A percentile compares a stretch with the other conserved stretches of the same genome.
phyloP scores from a whole-genome alignment of 2,888 invertebrate species.

The Cordilura impudica region DNA sequence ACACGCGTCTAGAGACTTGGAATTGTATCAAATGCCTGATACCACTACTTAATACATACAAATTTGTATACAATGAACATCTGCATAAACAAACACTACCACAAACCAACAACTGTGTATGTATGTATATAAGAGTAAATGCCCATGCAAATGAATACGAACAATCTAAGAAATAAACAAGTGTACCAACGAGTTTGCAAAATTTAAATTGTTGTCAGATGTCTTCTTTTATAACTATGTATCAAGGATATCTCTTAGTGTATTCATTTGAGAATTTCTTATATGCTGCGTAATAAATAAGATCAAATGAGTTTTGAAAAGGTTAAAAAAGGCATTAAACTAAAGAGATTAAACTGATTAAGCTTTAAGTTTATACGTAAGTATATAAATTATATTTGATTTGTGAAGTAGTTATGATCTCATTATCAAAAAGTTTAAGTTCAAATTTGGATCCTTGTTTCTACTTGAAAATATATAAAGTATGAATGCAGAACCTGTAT shows the following conservation, averaged over 20 bases:
- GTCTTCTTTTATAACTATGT: too few species aligned
- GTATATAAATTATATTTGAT: too few species aligned
- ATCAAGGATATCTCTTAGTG: background rate
- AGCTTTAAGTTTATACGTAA: too few species aligned
- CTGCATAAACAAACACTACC: too few species aligned
- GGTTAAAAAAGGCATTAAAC: too few species aligned
- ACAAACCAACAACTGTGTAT: too few species aligned
- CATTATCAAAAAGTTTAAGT: too few species aligned
- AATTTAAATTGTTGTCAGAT: too few species aligned
- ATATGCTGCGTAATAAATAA: constrained; percentile 12
- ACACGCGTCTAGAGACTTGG: background rate
- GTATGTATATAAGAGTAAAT: background rate
- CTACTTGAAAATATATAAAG: too few species aligned
- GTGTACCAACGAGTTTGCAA: background rate
- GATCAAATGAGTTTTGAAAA: constrained; percentile 11
- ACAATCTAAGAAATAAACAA: constrained; percentile 3
- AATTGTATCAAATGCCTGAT: background rate
- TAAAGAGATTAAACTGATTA: too few species aligned
- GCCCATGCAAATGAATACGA: background rate
- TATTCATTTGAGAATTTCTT: constrained; percentile 5
- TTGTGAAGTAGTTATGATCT: background rate
- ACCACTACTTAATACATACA: background rate
- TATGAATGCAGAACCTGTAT: too few species aligned
- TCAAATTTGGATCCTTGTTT: too few species aligned
- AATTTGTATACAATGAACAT: background rate